These are phyloP conservation scores for Sclerurus mexicanus DNA, from an alignment of 2,113 vertebrate genomes.

Conservation along the genomic window DNA sequence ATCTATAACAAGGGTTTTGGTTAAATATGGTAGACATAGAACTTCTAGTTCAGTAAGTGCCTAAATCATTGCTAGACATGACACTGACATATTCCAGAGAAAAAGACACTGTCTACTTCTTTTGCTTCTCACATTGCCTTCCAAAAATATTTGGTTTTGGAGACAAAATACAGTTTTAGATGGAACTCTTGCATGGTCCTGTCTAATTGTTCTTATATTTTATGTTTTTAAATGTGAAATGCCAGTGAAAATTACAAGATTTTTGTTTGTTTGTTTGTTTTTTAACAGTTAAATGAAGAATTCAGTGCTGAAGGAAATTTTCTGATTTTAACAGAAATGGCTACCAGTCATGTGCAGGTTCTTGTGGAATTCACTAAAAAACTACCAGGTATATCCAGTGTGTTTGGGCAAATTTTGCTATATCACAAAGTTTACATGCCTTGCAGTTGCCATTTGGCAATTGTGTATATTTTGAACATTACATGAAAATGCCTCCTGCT, in stretches of 20 bases:
- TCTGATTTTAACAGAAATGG: slow-evolving; percentile 95
- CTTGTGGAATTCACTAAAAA: slow-evolving; percentile 98
- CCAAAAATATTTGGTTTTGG: background rate
- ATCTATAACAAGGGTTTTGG: background rate
- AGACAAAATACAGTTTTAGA: background rate
- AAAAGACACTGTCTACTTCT: background rate
- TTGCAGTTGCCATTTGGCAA: background rate
- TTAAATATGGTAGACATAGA: background rate
- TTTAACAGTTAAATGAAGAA: slow-evolving; percentile 88
- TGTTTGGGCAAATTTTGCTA: background rate
- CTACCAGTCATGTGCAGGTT: slow-evolving; percentile 95
- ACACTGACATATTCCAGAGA: background rate
- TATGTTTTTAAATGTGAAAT: background rate
- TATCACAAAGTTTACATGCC: background rate
- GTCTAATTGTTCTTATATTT: background rate
- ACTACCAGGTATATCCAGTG: slow-evolving; percentile 83
- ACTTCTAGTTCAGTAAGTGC: background rate
- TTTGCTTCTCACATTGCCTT: background rate
- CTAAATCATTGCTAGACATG: background rate
- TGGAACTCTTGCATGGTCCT: background rate
- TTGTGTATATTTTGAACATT: background rate
- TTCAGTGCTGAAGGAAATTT: slow-evolving; percentile 94
- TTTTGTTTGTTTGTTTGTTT: slow-evolving; percentile 26
- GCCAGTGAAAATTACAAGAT: background rate
- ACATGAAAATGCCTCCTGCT: background rate